These are phyloP conservation scores for Drosophila persimilis DNA, from an alignment of 1,140 invertebrate species.

Conservation along the genomic window DNA sequence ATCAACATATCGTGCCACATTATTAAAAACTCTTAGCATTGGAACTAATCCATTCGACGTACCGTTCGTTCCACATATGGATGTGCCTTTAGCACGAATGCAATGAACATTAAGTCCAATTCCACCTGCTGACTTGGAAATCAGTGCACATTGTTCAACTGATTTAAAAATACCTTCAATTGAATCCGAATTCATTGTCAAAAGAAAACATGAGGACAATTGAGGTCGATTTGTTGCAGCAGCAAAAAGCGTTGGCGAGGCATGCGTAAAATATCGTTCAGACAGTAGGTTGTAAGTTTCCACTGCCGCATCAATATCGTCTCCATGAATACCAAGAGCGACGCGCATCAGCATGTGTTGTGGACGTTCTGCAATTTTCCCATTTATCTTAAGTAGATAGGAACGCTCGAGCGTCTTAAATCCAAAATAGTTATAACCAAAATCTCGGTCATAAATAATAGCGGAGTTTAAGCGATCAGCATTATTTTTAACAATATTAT, in stretches of 20 bases:
- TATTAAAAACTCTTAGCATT: constrained; percentile 98
- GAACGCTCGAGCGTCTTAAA: constrained; percentile 99
- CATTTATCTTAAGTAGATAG: constrained; percentile 96
- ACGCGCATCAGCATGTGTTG: constrained; percentile 99
- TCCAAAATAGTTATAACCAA: constrained; percentile 99
- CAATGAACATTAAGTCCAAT: constrained; percentile 99
- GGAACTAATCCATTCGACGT: constrained; percentile 98
- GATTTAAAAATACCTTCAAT: constrained; percentile 99
- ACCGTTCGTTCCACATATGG: constrained; percentile 97
- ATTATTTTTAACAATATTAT: constrained; percentile 94
- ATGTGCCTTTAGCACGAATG: constrained; percentile 95
- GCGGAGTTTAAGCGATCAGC: constrained; percentile 96
- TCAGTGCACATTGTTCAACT: constrained; percentile 96
- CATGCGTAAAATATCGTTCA: constrained; percentile 98
- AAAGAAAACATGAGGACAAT: constrained; percentile 97
- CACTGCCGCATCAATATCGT: constrained; percentile 96
- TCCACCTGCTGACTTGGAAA: constrained; percentile 98
- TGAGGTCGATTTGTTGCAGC: constrained; percentile 96
- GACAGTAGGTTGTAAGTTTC: constrained; percentile 99
- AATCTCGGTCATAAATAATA: constrained; percentile 99
- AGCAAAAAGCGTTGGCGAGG: constrained; percentile 98
- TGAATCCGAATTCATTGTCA: constrained; percentile 98
- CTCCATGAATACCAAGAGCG: constrained; percentile 97
- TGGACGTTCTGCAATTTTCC: constrained; percentile 97
- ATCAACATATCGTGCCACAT: constrained; percentile 98